phyloP scores from a whole-genome alignment of 2,797 vertebrate genomes.

The Tokudaia muenninki region DNA sequence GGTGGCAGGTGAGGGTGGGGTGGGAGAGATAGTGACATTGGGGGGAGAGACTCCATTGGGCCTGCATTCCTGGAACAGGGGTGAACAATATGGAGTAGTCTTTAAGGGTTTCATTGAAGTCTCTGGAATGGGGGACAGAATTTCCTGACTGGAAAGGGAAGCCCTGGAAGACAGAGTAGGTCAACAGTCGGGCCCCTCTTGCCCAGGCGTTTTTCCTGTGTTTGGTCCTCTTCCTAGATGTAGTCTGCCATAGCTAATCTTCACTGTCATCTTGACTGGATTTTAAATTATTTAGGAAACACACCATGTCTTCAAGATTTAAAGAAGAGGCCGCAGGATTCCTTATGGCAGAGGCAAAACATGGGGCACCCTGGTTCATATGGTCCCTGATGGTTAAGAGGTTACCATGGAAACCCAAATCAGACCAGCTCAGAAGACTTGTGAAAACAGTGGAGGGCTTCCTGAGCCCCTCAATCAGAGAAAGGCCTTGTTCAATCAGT shows the following conservation, averaged over 20 bases:
- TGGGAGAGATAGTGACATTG: background rate
- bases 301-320: background rate
- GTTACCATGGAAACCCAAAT: constrained; percentile 21
- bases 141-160: background rate
- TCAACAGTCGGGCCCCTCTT: background rate
- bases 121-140: constrained; percentile 7
- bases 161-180: background rate
- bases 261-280: background rate
- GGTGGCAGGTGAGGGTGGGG: background rate
- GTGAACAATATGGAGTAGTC: background rate
- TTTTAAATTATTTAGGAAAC: background rate
- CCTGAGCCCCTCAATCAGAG: background rate
- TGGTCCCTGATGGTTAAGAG: background rate
- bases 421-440: background rate
- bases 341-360: background rate
- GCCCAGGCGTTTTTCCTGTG: background rate
- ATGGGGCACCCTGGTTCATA: constrained; percentile 3
- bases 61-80: background rate
- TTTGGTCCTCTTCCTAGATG: background rate
- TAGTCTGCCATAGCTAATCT: background rate
- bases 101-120: background rate
- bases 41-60: background rate
- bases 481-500: background rate
- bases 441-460: background rate
- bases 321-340: constrained; percentile 11